Conservation (phyloP, 2,113 vertebrate species). For the Nothoprocta pentlandii region DNA sequence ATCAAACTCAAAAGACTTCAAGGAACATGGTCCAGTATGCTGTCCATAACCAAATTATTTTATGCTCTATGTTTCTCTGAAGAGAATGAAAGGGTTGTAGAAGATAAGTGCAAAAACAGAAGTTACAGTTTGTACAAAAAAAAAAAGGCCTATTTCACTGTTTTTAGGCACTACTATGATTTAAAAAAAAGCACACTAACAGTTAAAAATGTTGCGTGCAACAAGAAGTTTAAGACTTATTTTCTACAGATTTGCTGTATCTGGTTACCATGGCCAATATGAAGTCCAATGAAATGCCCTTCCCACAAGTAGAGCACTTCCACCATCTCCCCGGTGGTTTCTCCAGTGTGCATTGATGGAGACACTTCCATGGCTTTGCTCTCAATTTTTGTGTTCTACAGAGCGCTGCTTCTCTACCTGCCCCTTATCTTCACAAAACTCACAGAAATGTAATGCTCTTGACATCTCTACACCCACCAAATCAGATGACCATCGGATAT, state of each 20-base stretch:
- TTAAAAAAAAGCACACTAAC: not conserved
- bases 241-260: not conserved
- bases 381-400: not conserved
- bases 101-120: not conserved
- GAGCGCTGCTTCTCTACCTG: not conserved
- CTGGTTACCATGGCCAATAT: not conserved
- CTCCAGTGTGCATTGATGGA: not conserved
- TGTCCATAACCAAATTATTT: not conserved
- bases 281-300: not conserved
- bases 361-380: not conserved
- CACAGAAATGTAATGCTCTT: not conserved
- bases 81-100: not conserved
- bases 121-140: not conserved
- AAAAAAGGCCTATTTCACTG: not conserved
- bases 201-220: not conserved
- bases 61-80: not conserved
- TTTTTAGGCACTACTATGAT: not conserved
- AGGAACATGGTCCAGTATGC: not conserved
- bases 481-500: not conserved
- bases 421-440: not conserved
- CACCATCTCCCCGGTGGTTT: not conserved
- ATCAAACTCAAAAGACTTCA: not conserved
- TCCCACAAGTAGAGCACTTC: not conserved
- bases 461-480: not conserved
- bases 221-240: not conserved